Base-by-base conservation (phyloP, 2,888 invertebrate species). In the Drosophila robusta region DNA sequence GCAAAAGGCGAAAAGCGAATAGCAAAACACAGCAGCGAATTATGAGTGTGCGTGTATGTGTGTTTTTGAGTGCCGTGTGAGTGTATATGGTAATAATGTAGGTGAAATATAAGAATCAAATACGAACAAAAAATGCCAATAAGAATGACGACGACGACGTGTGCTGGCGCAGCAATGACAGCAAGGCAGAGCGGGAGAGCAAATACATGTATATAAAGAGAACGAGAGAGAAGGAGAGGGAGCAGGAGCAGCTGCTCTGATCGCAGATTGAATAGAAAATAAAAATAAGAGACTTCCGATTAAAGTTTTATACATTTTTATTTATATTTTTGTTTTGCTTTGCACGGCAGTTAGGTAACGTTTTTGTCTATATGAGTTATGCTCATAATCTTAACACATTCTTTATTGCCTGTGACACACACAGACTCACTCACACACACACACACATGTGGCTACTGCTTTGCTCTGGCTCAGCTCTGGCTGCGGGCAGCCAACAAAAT, bases 351-450 rank as follows among this genome's bases (percentile, higher is more conserved):
- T 88, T 88, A 86, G 84, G 78, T 88, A 88, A 88, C 84, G 69
- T 79, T 78, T 29, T 73, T 76, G 78, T 76, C 73, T 74, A 70
- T 76, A 84, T 76, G 75, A 82, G 83, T 75, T 75, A 75, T 75
- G 64, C 78, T 77, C 83, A 87, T 87, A 87, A 87, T 82, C 80
- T 83, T 82, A 87, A 75, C 86, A 83, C 83, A 87, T 87, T 83
- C 72, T 81, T 77, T 75, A 86, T 75, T 67, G 71, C 57, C 67
- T 58, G 51, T 58, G 77, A 68, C 65, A 71, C 67, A 66, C 52
- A 69, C 38, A 52, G 42, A 47, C 57, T 46, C 57, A 61, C 50
- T 63, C 44, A 14, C 49, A 58, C 41, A 70, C 54, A 63, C 57
- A 61, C 54, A 75, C 39, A 65, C 26, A 54, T 64, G 49, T 61